Base-by-base conservation (phyloP, 1,140 invertebrate genomes). In the Drosophila burlai region DNA sequence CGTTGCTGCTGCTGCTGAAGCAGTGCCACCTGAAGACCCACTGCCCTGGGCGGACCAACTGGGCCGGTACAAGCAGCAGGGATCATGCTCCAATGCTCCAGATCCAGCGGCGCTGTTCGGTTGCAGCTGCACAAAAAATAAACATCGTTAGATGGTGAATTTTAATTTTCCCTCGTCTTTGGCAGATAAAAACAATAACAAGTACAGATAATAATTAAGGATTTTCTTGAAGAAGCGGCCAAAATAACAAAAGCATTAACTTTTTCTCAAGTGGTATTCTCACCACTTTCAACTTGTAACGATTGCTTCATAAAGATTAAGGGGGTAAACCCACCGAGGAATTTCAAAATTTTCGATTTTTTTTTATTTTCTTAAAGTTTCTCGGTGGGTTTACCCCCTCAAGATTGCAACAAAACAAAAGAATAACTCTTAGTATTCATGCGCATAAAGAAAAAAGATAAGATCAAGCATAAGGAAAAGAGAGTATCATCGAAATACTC, bases 1-100 rank as follows among this genome's bases (percentile, higher is more conserved):
- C 16, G 59, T 16, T 13, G 36, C 43, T 10, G 36, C 43, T 10
- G 36, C 43, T 43, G 71, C 47, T 21, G 59, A 18, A 1, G 46
- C 38, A 16, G 64, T 47, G 29, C 58, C 49, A 21, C 54, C 21
- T 38, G 52, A 96, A 95, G 31, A 93, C 84, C 81, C 63, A 95
- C 92, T 69, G 95, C 69, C 69, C 94, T 74, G 74, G 26, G 68
- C 54, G 9, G 65, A 76, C 84, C 84, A 87, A 13, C 52, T 81
- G 24, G 90, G 90, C 47, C 96, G 95, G 93, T 98, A 99, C 29
- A 99, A 93, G 83, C 96, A 98, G 91, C 98, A 98, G 2, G 97
- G 95, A 94, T 99, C 98, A 93, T 99, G 98, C 94, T 99, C 98
- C 65, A 99, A 93, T 21, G 98, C 98, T 52, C 98, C 97, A 13